These are phyloP conservation scores for Condylura cristata DNA, from an alignment of 2,113 vertebrate species.

Conservation along the genomic window DNA sequence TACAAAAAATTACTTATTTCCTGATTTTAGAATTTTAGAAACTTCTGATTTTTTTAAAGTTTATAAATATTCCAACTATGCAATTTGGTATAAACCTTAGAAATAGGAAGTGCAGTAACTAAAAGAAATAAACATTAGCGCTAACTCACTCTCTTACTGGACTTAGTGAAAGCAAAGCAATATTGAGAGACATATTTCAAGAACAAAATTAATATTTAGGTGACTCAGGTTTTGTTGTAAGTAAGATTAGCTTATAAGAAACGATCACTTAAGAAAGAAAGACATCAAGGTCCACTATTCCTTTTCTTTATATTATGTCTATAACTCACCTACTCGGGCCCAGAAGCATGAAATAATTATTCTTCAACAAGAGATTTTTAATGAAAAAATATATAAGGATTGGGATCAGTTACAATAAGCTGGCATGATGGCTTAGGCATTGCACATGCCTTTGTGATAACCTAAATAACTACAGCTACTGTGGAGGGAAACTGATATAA, in stretches of 20 bases:
- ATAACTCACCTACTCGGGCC: background rate
- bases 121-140: background rate
- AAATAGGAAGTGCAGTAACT: background rate
- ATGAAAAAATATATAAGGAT: background rate
- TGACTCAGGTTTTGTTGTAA: background rate
- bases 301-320: background rate
- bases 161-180: background rate
- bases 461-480: background rate
- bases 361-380: background rate
- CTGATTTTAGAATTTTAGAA: too few species aligned
- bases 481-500: background rate
- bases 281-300: background rate
- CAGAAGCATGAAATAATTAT: background rate
- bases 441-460: background rate
- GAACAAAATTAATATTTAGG: background rate
- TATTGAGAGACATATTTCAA: background rate
- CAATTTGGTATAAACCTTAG: background rate
- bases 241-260: background rate
- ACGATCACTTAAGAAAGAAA: background rate
- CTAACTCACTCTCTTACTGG: background rate
- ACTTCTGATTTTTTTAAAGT: too few species aligned
- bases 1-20: background rate
- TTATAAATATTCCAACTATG: background rate
- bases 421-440: background rate
- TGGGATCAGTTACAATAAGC: background rate